These are phyloP conservation scores for Falco biarmicus DNA, from an alignment of 2,797 vertebrate genomes.

Conservation along the genomic window DNA sequence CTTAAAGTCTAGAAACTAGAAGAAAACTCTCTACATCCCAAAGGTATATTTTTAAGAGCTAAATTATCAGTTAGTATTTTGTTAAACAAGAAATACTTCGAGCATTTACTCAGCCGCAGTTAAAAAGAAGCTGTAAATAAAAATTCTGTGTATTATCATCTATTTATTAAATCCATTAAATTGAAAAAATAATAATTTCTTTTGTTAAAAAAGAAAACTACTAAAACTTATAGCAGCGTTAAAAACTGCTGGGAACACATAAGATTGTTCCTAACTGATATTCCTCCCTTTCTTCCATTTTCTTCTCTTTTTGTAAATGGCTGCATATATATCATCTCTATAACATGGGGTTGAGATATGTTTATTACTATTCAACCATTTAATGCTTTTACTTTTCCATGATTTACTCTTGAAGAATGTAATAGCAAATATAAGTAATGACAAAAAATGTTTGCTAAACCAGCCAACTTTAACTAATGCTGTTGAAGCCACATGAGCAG, in stretches of 20 bases:
- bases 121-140: not conserved
- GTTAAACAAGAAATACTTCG: slow-evolving; percentile 6
- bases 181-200: not conserved
- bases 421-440: not conserved
- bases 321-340: not conserved
- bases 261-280: not conserved
- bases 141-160: not conserved
- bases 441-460: slow-evolving; percentile 20
- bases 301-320: not conserved
- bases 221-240: not conserved
- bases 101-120: not conserved
- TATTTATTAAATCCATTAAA: not conserved
- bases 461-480: not conserved
- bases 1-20: slow-evolving; percentile 18
- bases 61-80: slow-evolving; percentile 3
- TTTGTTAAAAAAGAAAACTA: not conserved
- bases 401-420: slow-evolving; percentile 27
- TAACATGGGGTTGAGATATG: not conserved
- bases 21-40: not conserved
- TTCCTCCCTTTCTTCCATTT: not conserved
- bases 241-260: not conserved
- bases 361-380: not conserved
- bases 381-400: slow-evolving; percentile 22
- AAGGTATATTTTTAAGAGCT: slow-evolving; percentile 16
- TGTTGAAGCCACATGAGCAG: not conserved